These are phyloP conservation scores for Narcine bancroftii DNA, from an alignment of 2,113 vertebrate genomes.

Conservation along the genomic window DNA sequence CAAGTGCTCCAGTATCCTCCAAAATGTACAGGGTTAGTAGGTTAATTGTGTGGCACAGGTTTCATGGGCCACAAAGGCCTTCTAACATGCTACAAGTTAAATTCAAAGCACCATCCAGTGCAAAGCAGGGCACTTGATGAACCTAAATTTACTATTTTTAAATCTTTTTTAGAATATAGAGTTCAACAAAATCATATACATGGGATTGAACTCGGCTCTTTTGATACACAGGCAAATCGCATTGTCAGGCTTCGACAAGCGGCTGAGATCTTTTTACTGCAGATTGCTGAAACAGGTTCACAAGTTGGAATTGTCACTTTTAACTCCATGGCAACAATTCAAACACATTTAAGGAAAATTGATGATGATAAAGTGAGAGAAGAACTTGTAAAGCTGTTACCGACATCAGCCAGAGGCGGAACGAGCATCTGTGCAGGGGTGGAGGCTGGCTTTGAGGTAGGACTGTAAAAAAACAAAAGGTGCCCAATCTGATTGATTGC, in stretches of 20 bases:
- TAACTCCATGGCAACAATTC: slow-evolving; percentile 44
- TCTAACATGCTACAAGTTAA: no score
- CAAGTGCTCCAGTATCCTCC: no score
- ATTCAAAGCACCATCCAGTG: no score
- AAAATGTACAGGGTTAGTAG: no score
- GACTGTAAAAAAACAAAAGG: neutral
- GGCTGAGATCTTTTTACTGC: slow-evolving; percentile 52
- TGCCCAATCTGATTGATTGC: neutral
- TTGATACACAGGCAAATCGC: slow-evolving; percentile 36
- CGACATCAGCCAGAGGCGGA: slow-evolving; percentile 36
- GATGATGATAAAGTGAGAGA: slow-evolving; percentile 41
- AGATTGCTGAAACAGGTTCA: slow-evolving; percentile 49
- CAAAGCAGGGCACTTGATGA: no score
- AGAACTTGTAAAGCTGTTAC: slow-evolving; percentile 47
- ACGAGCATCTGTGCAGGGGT: slow-evolving; percentile 47
- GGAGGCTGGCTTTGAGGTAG: slow-evolving; percentile 49
- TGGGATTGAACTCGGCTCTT: neutral
- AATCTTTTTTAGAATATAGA: neutral
- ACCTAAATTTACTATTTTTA: neutral
- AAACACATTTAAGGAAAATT: slow-evolving; percentile 43
- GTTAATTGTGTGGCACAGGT: no score
- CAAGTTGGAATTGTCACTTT: slow-evolving; percentile 53
- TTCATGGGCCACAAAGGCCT: no score
- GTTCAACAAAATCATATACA: no score
- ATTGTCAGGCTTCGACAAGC: slow-evolving; percentile 49